Evolutionary conservation across 2,797 vertebrate species (phyloP).

Genomic region (Pipistrellus kuhlii): DNA sequence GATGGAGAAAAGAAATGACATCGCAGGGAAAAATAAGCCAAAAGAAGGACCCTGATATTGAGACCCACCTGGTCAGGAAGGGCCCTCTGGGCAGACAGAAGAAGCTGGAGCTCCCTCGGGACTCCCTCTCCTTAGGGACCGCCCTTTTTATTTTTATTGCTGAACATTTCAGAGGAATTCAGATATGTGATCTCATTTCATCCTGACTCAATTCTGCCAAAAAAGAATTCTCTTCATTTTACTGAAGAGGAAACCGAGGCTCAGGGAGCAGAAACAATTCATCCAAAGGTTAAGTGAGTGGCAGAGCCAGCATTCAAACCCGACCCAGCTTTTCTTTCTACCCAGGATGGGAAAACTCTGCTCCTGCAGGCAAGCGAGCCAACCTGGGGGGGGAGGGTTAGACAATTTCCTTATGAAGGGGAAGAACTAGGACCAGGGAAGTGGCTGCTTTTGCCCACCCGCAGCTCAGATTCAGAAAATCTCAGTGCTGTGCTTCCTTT

Average conservation of each 20-base stretch:
- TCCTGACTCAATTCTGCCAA: neutral
- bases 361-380: neutral
- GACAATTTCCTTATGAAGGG: neutral
- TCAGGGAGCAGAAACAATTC: neutral
- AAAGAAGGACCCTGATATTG: neutral
- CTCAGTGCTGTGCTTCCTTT: neutral
- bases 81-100: neutral
- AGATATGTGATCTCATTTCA: neutral
- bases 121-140: neutral
- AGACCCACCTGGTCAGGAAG: neutral
- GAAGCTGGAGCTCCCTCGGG: neutral
- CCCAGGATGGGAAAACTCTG: neutral
- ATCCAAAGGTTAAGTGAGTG: neutral
- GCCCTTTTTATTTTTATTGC: neutral
- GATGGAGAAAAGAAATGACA: neutral
- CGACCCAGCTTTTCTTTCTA: neutral
- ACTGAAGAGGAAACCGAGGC: neutral
- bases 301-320: neutral
- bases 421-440: neutral
- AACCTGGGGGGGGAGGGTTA: neutral
- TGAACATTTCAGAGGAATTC: neutral
- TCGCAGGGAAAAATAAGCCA: neutral
- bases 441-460: neutral
- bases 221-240: neutral
- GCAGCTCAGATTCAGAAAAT: neutral